Base-by-base conservation (phyloP, 2,888 invertebrate species). In the Eustalomyia histrio region DNA sequence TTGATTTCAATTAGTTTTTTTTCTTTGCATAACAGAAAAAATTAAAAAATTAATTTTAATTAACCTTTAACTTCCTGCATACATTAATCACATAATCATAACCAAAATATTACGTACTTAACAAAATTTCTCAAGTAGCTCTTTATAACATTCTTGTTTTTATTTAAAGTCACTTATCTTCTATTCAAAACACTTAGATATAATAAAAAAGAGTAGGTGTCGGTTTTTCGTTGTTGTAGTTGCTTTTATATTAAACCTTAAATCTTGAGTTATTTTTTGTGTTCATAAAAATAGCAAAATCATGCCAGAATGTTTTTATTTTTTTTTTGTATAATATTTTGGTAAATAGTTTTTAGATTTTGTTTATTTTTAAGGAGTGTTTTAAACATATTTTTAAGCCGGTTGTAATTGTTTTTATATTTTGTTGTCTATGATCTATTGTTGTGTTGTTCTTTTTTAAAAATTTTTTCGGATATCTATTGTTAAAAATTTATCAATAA, bases 31-130 rank as follows among this genome's bases (percentile, higher is more conserved):
- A 29, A 76, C n/a, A 68, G 18, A 69, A 29, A 55, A 53, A 47
- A 43, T 60, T 60, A 39, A 47, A 58, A 65, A 60, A 16, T 0
- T 16, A 58, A 14, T 50, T 14, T 33, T 69, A 61, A 73, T 74
- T 69, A 74, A 79, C 57, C 55, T 74, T 79, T 43, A 57, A 64
- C 65, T 79, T 79, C 79, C 74, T 79, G 74, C n/a, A 60, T 61
- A 16, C 53, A 71, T 61, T 71, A 75, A 75, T 79, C 69, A 24
- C 16, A 8, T 35, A 55, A 55, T 9, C 10, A 10, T 53, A 2
- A 50, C 52, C 21, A 61, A 61, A 12, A 57, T 35, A n/a, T n/a
- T n/a, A n/a, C 50, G 47, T 69, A 57, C 33, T 60, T 57, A 43
- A 14, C 17, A 43, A 55, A 17, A 24, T 55, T 17, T 50, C 16